Evolutionary conservation across 1,140 invertebrate genomes (phyloP), one percentile per base, ranked within the genome.

Genomic region (Zophobas morio): DNA sequence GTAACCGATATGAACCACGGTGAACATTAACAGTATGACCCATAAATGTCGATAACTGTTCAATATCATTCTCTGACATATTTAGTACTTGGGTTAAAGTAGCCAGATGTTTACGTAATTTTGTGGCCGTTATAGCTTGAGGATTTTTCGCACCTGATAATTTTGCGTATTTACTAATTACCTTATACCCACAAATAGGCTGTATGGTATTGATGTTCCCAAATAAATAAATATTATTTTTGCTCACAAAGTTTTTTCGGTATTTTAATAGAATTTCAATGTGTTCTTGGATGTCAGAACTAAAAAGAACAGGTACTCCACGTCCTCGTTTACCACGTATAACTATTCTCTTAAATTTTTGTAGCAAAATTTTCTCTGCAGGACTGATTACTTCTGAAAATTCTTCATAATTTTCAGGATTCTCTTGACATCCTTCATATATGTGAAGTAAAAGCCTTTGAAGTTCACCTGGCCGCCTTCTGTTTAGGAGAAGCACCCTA

Each of bases 61-160:
- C 83, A 5, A 84, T 53, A 20, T 85, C 83, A 47, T 75, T 75
- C 76, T 84, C 81, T 36, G 74, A 53, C 78, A 85, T 80, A 75
- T 34, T 81, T 51, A 85, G 83, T 20, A 86, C 54, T 79, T 86
- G 85, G 4, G 81, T 72, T 51, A 85, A 72, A 0, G 85, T 85
- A 1, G 84, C 84, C 60, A 85, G 79, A 81, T 85, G 82, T 80
- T 85, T 85, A 54, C 84, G 42, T 1, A 86, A 76, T 63, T 74
- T 63, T 40, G 82, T 86, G 20, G 81, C 77, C n/a, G 20, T 20
- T 20, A 20, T 20, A 20, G 20, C 20, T 20, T 20, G 20, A 20
- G 20, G 20, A 20, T 20, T 20, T 20, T 20, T 20, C 20, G 20
- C 20, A 20, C 20, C 20, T 20, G 20, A 20, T 20, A 20, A 20